Percentiles rank a stretch among this genome's conserved stretches.
Evolutionary conservation across 2,888 invertebrate species (phyloP).

Genomic region (Disparrhopalites patrizii): DNA sequence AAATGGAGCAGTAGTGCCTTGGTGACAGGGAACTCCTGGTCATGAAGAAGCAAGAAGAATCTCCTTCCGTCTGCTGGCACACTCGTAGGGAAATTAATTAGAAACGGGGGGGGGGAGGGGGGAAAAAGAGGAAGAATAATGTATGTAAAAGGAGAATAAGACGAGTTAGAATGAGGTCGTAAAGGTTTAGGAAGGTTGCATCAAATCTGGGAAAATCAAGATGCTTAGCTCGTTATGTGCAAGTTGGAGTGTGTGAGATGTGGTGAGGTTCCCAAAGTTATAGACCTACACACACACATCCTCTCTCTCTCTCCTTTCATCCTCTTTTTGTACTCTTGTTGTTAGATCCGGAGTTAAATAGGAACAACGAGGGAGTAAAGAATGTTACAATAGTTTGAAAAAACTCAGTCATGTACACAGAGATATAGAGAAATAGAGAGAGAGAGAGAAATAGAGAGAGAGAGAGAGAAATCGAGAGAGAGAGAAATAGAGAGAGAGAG

Average conservation of each 20-base stretch:
- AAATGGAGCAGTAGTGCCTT: too few species aligned
- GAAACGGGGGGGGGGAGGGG: not conserved
- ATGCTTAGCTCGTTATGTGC: slow-evolving; percentile 28
- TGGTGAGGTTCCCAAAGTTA: slow-evolving; percentile 17
- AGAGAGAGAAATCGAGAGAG: slow-evolving; percentile 9
- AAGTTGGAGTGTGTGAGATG: slow-evolving; percentile 33
- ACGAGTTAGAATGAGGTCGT: not conserved
- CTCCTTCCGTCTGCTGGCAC: too few species aligned
- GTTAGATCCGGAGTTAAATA: not conserved
- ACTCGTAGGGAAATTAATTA: slow-evolving; percentile 4
- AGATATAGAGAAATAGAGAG: too few species aligned
- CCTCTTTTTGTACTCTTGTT: too few species aligned
- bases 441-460: too few species aligned
- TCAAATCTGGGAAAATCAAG: slow-evolving; percentile 13
- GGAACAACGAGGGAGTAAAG: not conserved
- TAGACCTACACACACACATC: too few species aligned
- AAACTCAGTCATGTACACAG: too few species aligned
- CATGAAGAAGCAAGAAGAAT: not conserved
- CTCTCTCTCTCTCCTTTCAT: too few species aligned
- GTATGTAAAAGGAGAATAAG: not conserved
- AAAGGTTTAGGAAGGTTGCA: slow-evolving; percentile 7
- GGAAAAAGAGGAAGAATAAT: not conserved
- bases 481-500: slow-evolving; percentile 23
- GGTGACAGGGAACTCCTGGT: too few species aligned
- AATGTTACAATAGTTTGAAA: not conserved